Base-by-base conservation (phyloP, 1,140 invertebrate species). In the Drosophila orena region DNA sequence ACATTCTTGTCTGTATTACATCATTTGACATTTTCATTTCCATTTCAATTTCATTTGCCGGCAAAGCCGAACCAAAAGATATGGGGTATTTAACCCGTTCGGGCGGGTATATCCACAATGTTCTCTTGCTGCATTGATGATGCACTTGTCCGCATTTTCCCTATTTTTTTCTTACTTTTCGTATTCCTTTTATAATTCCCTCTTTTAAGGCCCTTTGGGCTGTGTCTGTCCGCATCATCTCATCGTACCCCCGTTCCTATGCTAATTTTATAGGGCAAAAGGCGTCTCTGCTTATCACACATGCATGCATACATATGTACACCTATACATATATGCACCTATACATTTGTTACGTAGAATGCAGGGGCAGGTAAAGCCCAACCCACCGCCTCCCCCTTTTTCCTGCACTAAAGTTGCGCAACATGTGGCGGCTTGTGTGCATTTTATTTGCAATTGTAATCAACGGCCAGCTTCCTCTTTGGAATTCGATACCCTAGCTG, bases 391-490 rank as follows among this genome's bases (percentile, higher is more conserved):
- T 38, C 37, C 37, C 53, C 40, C 34, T n/a, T 59, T 46, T 62
- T 24, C 20, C 10, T 59, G 79, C 69, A 65, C 59, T 53, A 75
- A 86, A 74, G 73, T 85, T 85, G 81, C 81, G 81, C 81, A 86
- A 85, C 81, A 77, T 85, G 62, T 74, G 47, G 43, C 34, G 43
- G 62, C 62, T 60, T 79, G 55, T 79, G 74, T 86, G 79, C 56
- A 65, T 60, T 86, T 78, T 88, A 85, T 85, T 85, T 88, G 81
- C 83, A 86, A 86, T 86, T 86, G 65, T 88, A 86, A 86, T 88
- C 77, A 77, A 68, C 77, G 58, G 47, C 64, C 64, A 54, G 68
- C 62, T 85, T 86, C 77, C 81, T 86, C 74, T 78, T 47, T 53
- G 43, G 34, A 52, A 43, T 27, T 35, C 42, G 37, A 72, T 66